Base-by-base conservation (phyloP, 2,888 invertebrate species). In the Hetaerina titia region DNA sequence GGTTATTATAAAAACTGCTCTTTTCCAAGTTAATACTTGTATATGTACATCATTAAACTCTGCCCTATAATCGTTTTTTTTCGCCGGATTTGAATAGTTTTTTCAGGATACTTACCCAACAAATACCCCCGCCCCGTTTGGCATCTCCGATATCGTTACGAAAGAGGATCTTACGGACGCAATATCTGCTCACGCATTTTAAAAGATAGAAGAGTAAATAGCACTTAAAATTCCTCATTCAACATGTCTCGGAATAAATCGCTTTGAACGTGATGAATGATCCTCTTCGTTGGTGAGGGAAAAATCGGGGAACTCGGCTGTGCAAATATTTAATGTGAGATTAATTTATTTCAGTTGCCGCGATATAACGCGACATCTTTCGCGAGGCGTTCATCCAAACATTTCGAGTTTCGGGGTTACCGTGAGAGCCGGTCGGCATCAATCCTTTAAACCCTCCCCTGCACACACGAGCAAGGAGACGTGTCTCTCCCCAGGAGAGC, bases 321-420 rank as follows among this genome's bases (percentile, higher is more conserved):
- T 15, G 81, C 81, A 81, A 81, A 81, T 31, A 81, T 81, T 31
- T 81, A 31, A 25, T 15, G 31, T 81, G 31, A 81, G 9, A 81
- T 81, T 81, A 81, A 81, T 31, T 81, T 13, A 81, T 81, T 13
- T 5, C 60, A 5, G 60, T 5, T 45, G 45, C 45, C 45, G 45
- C 45, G 45, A 45, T 4, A 45, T 45, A 45, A 45, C 45, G 45
- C 45, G 45, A 45, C 45, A 69, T 69, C 81, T 81, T 31, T 81
- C 81, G 25, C 69, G 69, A 69, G 69, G n/a, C 69, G 69, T 69
- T 69, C 69, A n/a, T 69, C 69, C 69, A 69, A 69, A 69, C 69
- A 69, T 69, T 69, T 69, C 81, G 81, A 81, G 81, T 31, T 81
- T 81, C 31, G 81, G 45, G 45, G 25, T 81, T 81, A 25, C 81